These are phyloP conservation scores for Catocala fraxini DNA, from an alignment of 2,888 invertebrate genomes.

Conservation along the genomic window DNA sequence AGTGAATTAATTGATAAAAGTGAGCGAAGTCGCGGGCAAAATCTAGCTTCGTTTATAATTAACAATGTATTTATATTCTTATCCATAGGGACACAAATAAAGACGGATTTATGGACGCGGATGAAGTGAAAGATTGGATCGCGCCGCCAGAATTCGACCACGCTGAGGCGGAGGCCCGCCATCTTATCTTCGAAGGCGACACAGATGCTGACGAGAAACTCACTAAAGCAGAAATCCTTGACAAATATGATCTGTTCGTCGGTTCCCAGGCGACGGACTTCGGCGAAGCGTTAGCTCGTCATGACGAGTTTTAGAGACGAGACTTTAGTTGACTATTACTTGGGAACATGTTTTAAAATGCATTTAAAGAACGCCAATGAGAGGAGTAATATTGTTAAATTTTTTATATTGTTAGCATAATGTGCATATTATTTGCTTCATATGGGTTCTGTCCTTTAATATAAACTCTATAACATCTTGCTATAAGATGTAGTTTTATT, in stretches of 20 bases:
- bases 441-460: too few species aligned
- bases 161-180: conserved; percentile 98
- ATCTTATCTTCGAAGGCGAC: conserved; percentile 98
- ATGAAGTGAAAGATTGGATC: conserved; percentile 98
- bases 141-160: conserved; percentile 98
- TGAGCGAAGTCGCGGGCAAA: too few species aligned
- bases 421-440: too few species aligned
- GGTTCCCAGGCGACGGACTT: conserved; percentile 99
- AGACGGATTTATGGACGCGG: conserved; percentile 95
- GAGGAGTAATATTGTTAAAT: background rate
- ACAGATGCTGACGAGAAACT: conserved; percentile 96
- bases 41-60: too few species aligned
- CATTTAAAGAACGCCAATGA: conserved; percentile 4
- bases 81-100: conserved; percentile 92
- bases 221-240: conserved; percentile 95
- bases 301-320: conserved; percentile 95
- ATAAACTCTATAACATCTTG: too few species aligned
- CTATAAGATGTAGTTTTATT: too few species aligned
- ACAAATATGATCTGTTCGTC: conserved; percentile 98
- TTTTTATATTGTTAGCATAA: too few species aligned
- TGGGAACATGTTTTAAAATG: conserved; percentile 15
- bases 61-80: conserved; percentile 7
- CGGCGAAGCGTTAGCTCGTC: conserved; percentile 97
- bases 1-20: too few species aligned
- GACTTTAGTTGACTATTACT: background rate